These are phyloP conservation scores for Todiramphus chloris DNA, from an alignment of 2,113 vertebrate genomes.

Conservation along the genomic window DNA sequence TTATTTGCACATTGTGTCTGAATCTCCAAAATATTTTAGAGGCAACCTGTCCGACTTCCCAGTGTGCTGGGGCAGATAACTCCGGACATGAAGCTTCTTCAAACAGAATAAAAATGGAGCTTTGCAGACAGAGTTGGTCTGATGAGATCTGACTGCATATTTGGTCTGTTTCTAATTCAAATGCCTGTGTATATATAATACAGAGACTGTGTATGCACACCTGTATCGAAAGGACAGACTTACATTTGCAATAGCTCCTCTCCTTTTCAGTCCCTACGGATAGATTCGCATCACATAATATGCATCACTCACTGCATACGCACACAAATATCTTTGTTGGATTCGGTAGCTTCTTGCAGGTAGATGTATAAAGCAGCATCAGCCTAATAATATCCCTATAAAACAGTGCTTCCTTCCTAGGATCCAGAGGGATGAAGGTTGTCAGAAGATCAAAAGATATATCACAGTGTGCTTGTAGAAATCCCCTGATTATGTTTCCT, in stretches of 20 bases:
- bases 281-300: neutral
- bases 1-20: conserved; percentile 62
- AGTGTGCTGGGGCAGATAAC: neutral
- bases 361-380: conserved; percentile 65
- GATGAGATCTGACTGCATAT: conserved; percentile 37
- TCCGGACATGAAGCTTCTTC: conserved; percentile 6
- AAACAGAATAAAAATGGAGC: conserved; percentile 25
- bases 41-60: neutral
- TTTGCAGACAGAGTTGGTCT: neutral
- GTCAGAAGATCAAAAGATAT: conserved; percentile 79
- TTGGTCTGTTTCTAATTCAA: conserved; percentile 16
- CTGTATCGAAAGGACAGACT: neutral
- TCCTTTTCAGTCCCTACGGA: neutral
- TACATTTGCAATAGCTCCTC: neutral
- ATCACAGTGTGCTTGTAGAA: conserved; percentile 75
- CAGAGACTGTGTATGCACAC: neutral
- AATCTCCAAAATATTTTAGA: conserved; percentile 66
- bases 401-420: conserved; percentile 61
- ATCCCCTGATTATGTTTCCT: conserved; percentile 72
- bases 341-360: conserved; percentile 53
- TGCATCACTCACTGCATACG: neutral
- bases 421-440: conserved; percentile 75
- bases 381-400: conserved; percentile 75
- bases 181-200: neutral
- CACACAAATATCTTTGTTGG: conserved; percentile 38